phyloP scores from a whole-genome alignment of 2,888 invertebrate species.

The Bombylius major region DNA sequence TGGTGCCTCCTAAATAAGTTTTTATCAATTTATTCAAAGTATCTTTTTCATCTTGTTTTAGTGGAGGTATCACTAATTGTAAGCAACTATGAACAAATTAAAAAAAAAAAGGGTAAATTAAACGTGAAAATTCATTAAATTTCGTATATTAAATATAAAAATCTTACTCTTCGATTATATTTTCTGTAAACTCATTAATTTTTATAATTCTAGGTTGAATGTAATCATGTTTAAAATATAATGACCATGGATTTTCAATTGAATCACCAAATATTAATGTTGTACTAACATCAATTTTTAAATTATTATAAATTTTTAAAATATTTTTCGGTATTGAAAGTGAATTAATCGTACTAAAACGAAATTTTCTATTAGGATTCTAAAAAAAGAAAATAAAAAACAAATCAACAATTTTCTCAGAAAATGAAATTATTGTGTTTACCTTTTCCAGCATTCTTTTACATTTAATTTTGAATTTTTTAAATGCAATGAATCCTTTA shows the following conservation, averaged over 20 bases:
- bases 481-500: constrained; percentile 25
- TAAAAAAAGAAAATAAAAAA: constrained; percentile 11
- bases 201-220: constrained; percentile 20
- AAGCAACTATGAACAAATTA: background rate
- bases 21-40: background rate
- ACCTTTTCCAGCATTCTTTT: constrained; percentile 28
- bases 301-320: constrained; percentile 19
- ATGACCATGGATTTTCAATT: constrained; percentile 24
- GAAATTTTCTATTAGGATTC: constrained; percentile 20
- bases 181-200: constrained; percentile 22
- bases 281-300: constrained; percentile 22
- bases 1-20: background rate
- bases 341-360: constrained; percentile 22
- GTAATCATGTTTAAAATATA: constrained; percentile 25
- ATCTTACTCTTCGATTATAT: constrained; percentile 24
- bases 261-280: constrained; percentile 30
- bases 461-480: constrained; percentile 28
- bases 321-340: constrained; percentile 22
- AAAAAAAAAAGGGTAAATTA: too few species aligned
- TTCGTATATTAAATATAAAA: background rate
- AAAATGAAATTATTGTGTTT: constrained; percentile 1
- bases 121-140: too few species aligned
- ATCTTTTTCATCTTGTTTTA: background rate
- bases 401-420: background rate
- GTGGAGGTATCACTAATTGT: background rate